phyloP scores from a whole-genome alignment of 2,797 vertebrate species.

The Arrhamphus sclerolepis region DNA sequence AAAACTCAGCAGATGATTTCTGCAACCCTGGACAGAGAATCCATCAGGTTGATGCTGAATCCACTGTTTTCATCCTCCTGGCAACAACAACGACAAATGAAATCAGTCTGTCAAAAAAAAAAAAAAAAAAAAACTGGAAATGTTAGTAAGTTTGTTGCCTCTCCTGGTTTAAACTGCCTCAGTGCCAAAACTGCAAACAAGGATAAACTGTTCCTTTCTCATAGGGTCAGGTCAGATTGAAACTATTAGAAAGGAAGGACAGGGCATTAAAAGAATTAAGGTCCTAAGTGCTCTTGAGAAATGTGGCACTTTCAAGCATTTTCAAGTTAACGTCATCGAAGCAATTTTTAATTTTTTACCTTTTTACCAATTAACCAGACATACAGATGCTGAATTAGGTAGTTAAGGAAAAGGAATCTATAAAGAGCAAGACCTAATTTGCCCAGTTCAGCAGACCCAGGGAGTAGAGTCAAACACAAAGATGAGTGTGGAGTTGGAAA shows the following conservation, averaged over 20 bases:
- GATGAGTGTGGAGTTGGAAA: conserved; percentile 45
- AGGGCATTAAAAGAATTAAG: conserved; percentile 33
- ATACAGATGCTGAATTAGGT: conserved; percentile 47
- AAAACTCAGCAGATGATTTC: too few relatives aligned
- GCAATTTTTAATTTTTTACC: conserved; percentile 13
- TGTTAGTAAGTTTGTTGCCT: conserved; percentile 21
- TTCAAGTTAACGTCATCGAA: conserved; percentile 28
- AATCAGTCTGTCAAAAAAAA: too few relatives aligned
- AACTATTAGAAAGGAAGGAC: conserved; percentile 44
- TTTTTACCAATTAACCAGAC: conserved; percentile 37
- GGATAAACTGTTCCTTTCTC: conserved; percentile 46
- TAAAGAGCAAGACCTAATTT: conserved; percentile 57
- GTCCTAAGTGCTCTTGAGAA: conserved; percentile 43
- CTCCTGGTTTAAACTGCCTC: conserved; percentile 70
- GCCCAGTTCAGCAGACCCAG: conserved; percentile 47
- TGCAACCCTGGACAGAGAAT: too few relatives aligned
- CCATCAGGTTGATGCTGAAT: too few relatives aligned
- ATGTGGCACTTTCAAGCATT: conserved; percentile 27
- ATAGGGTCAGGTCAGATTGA: conserved; percentile 51
- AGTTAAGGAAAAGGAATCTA: conserved; percentile 45
- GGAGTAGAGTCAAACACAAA: conserved; percentile 65
- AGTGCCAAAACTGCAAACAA: conserved; percentile 60
- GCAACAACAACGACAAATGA: too few relatives aligned
- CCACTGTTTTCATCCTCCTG: too few relatives aligned
- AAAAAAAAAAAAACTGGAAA: too few relatives aligned